Evolutionary conservation across 2,113 vertebrate species (phyloP), one percentile per base, ranked within the genome.

Genomic region (Echinops telfairi): DNA sequence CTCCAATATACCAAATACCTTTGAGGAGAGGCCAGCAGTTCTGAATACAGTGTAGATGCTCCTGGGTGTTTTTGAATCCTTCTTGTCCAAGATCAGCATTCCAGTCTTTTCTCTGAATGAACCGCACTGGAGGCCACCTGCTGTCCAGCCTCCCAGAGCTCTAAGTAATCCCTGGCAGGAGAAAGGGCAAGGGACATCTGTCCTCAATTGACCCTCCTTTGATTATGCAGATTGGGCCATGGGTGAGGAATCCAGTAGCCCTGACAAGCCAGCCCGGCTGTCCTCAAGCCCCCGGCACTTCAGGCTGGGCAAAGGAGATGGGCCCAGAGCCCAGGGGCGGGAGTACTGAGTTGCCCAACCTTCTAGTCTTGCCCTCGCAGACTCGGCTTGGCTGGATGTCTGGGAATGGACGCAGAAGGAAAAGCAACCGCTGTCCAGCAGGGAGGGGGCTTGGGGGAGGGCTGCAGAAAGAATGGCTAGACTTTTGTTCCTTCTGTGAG

Each of bases 321-420:
- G 60, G 43, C 9, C 20, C 11, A 1, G 62, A 7, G 5, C 2
- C 2, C 2, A 73, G 10, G 6, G 73, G 22, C 75, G 6, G 70
- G 1, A 3, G 66, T 78, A 78, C 40, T 57, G 29, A 40, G 27
- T 12, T n/a, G 20, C 76, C 76, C 6, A 17, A 62, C 20, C 47
- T 53, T 73, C 38, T 92, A 79, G 80, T 78, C 53, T 71, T 87
- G 86, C 71, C 90, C 81, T 90, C 70, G 12, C 66, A 40, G 82
- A 77, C 68, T 77, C 47, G 31, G 33, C 43, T 92, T n/a, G 58
- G 27, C 78, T 27, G 0, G 20, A 4, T 66, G 82, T 84, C 71
- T 89, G 58, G 64, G 71, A 36, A 68, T 19, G 62, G 78, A 22
- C 58, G 5, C n/a, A 38, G 22, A 89, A 57, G 27, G 60, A 71